A percentile compares a stretch with the other conserved stretches of the same genome.
Evolutionary conservation across 2,888 invertebrate genomes (phyloP).

Genomic region (Eucera pruinosa): DNA sequence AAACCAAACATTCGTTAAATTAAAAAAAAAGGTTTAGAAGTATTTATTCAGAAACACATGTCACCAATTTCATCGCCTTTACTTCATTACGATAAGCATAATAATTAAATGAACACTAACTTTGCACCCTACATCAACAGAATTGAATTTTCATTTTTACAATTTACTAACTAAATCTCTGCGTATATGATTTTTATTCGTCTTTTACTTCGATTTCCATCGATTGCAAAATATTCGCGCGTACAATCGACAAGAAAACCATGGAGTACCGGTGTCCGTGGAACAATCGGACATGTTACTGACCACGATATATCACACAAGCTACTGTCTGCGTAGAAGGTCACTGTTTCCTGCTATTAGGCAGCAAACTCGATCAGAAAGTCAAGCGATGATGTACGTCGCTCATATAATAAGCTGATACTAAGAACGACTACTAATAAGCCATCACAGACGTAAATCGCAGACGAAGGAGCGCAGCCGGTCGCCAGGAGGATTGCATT

Average conservation of each 20-base stretch:
- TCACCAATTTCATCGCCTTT: too few species aligned
- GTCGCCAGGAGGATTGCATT: slow-evolving; percentile 21
- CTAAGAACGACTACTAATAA: slow-evolving; percentile 57
- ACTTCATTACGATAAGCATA: too few species aligned
- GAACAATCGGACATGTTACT: slow-evolving; percentile 58
- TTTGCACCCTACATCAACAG: too few species aligned
- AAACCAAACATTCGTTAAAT: too few species aligned
- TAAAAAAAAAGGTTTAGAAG: too few species aligned
- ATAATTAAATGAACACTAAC: too few species aligned
- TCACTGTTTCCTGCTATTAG: slow-evolving; percentile 70
- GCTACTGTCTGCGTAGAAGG: slow-evolving; percentile 58
- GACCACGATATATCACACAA: slow-evolving; percentile 43
- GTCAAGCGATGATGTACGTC: slow-evolving; percentile 61
- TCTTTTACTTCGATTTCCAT: not conserved
- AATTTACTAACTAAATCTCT: too few species aligned
- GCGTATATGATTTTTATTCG: not conserved
- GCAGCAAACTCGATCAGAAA: slow-evolving; percentile 65
- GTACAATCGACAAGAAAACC: slow-evolving; percentile 1
- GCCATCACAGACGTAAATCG: slow-evolving; percentile 38
- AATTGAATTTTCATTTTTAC: too few species aligned
- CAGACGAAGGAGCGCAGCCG: not conserved
- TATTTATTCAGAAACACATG: too few species aligned
- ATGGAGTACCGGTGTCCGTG: slow-evolving; percentile 9
- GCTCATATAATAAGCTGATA: slow-evolving; percentile 59
- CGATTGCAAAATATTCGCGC: not conserved